phyloP scores from a whole-genome alignment of 2,888 invertebrate species.

The Deilephila elpenor region DNA sequence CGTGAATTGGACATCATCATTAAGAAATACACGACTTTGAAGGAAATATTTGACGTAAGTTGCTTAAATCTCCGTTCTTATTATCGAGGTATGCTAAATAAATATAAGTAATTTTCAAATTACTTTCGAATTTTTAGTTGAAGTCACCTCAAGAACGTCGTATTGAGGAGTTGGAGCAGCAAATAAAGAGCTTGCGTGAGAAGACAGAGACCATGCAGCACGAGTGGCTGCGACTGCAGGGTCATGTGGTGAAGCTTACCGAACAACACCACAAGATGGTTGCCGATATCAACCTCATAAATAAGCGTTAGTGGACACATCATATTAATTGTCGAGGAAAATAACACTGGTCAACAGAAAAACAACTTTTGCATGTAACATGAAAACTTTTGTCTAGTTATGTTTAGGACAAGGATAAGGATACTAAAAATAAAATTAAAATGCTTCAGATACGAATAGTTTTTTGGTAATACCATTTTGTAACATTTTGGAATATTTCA shows the following conservation, averaged over 20 bases:
- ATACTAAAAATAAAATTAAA: no score
- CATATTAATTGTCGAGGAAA: no score
- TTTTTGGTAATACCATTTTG: no score
- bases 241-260: conserved; percentile 88
- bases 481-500: no score
- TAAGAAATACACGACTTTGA: conserved; percentile 65
- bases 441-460: no score
- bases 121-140: conserved; percentile 48
- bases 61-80: background rate
- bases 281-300: conserved; percentile 87
- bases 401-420: no score
- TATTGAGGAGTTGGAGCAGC: conserved; percentile 87
- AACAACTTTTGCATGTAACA: no score
- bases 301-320: conserved; percentile 86
- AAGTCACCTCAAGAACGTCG: conserved; percentile 85
- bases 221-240: conserved; percentile 91
- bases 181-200: conserved; percentile 85
- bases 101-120: background rate
- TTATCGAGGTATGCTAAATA: background rate
- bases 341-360: no score
- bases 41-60: conserved; percentile 77
- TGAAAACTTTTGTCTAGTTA: no score
- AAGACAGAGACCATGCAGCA: conserved; percentile 87
- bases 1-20: conserved; percentile 69
- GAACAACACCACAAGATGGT: conserved; percentile 88